phyloP scores from a whole-genome alignment of 1,140 invertebrate species.

The Panagrolaimus sp. region DNA sequence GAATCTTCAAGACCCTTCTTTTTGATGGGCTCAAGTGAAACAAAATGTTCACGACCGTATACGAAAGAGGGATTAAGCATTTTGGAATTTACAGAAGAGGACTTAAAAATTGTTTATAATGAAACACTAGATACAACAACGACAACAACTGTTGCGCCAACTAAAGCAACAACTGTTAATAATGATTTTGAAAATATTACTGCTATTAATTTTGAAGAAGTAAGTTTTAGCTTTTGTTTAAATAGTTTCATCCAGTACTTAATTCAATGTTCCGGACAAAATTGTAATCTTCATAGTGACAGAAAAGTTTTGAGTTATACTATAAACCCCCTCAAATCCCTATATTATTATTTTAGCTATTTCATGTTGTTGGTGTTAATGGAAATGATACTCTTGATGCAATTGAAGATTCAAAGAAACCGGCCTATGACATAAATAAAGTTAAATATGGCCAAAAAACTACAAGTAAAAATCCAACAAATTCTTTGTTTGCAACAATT shows the following conservation, averaged over 20 bases:
- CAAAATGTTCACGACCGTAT: constrained; percentile 40
- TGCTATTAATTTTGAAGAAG: constrained; percentile 20
- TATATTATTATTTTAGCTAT: constrained; percentile 12
- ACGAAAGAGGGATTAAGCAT: constrained; percentile 18
- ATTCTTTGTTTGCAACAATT: constrained; percentile 34
- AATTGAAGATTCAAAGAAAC: constrained; percentile 32
- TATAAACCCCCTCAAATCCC: no score
- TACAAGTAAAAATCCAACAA: constrained; percentile 29
- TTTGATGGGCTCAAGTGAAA: constrained; percentile 30
- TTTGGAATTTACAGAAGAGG: constrained; percentile 27
- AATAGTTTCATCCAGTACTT: no score
- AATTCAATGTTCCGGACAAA: no score
- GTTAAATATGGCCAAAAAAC: constrained; percentile 38
- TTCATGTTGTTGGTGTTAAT: constrained; percentile 16
- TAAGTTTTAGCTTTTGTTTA: background rate
- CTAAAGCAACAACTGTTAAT: constrained; percentile 11
- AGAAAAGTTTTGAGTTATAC: no score
- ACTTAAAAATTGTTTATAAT: constrained; percentile 36
- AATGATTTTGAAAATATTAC: constrained; percentile 33
- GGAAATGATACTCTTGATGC: constrained; percentile 16
- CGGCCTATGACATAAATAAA: constrained; percentile 40
- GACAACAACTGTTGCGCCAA: constrained; percentile 6
- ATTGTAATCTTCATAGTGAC: background rate
- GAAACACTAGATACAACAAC: constrained; percentile 40
- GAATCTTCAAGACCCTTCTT: constrained; percentile 28